phyloP scores from a whole-genome alignment of 2,888 invertebrate genomes.

The Hydrotaea cyrtoneurina region DNA sequence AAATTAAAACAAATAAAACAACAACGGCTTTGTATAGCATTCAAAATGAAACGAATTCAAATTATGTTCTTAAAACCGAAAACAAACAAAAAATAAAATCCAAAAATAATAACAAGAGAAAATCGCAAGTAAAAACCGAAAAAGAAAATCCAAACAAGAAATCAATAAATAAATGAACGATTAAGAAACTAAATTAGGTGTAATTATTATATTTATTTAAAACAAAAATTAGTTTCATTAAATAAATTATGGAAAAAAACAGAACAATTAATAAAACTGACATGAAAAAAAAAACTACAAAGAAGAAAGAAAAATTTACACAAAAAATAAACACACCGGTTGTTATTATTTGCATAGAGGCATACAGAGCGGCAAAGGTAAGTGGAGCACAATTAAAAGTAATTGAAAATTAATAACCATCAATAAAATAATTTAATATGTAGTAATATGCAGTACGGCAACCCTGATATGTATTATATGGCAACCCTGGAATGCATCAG shows the following conservation, averaged over 20 bases:
- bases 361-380: neutral
- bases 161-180: conserved; percentile 52
- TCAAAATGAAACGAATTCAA: conserved; percentile 60
- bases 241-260: conserved; percentile 67
- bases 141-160: conserved; percentile 53
- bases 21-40: conserved; percentile 43
- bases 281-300: conserved; percentile 31
- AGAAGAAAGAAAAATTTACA: conserved; percentile 60
- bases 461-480: no score
- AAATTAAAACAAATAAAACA: conserved; percentile 18
- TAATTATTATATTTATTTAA: conserved; percentile 70
- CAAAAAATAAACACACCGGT: conserved; percentile 35
- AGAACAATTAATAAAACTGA: conserved; percentile 26
- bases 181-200: conserved; percentile 62
- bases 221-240: conserved; percentile 70
- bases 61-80: conserved; percentile 52
- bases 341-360: neutral
- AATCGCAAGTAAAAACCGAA: conserved; percentile 50
- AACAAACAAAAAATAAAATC: conserved; percentile 11
- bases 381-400: no score
- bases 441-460: no score
- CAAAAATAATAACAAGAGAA: conserved; percentile 43
- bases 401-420: no score
- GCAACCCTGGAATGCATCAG: no score
- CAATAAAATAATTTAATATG: no score